phyloP scores from a whole-genome alignment of 2,888 invertebrate genomes.

The Hyalella azteca region DNA sequence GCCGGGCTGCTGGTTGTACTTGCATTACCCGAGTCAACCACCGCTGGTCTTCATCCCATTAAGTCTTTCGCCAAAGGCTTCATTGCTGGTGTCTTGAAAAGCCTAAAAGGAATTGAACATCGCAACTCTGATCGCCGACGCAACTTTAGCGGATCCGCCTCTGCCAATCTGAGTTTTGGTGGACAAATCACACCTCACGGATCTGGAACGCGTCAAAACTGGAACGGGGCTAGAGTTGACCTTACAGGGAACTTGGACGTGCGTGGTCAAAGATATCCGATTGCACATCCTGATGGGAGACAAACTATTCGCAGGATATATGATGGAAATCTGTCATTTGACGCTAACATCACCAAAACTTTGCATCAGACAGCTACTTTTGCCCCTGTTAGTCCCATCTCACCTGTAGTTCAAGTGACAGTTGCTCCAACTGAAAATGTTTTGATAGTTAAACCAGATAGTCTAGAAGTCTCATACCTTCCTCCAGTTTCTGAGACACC shows the following conservation, averaged over 20 bases:
- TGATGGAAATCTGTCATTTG: background rate
- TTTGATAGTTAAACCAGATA: background rate
- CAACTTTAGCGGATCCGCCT: background rate
- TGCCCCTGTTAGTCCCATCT: background rate
- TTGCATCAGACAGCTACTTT: background rate
- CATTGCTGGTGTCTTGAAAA: background rate
- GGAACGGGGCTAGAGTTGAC: background rate
- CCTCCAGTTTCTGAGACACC: background rate
- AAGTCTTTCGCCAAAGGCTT: constrained; percentile 11
- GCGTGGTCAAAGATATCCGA: background rate
- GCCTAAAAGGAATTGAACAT: background rate
- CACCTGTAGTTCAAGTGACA: background rate
- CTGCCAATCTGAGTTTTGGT: constrained; percentile 11
- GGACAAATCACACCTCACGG: background rate
- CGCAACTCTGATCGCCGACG: background rate
- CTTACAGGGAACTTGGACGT: background rate
- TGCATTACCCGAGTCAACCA: background rate
- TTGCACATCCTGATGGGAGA: background rate
- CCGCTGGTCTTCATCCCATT: background rate
- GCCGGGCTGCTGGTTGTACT: background rate
- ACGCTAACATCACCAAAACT: background rate
- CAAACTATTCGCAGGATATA: background rate
- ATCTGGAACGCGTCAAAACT: background rate
- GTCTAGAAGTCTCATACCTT: background rate
- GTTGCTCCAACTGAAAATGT: background rate